Base-by-base conservation (phyloP, 2,888 invertebrate genomes). In the Epistrophe eligans region DNA sequence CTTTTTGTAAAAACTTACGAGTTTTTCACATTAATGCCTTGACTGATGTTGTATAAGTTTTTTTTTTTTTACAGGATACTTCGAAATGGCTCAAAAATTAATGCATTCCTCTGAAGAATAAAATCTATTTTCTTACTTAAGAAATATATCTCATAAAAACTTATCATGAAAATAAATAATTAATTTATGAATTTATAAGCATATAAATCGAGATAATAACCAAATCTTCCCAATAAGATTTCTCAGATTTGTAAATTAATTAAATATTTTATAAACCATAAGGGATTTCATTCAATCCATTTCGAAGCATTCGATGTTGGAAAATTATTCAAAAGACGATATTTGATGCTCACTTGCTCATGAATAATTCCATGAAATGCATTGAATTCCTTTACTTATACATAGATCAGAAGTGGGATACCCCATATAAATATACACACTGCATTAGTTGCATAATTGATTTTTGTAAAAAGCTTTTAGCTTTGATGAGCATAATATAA, bases 381-480 rank as follows among this genome's bases (percentile, higher is more conserved):
- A 48, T 24, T 28, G 19, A 73, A 13, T 50, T 60, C 48, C 50
- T 1, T n/a, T 5, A 71, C 70, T 50, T 57, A 15, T 28, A 15
- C 8, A 24, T 24, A 15, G 15, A 58, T 58, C 48, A 60, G 24
- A 50, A 15, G 38, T n/a, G 17, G 45, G 32, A 72, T 45, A 40
- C 35, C 45, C 50, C 43, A 70, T 38, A 40, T 43, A 58, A 13
- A 15, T 13, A 15, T 11, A 35, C 11, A 17, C 17, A 38, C 11
- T 62, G 9, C 60, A 71, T 71, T 62, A 52, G 50, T 32, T 62
- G 71, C 50, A 74, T 67, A 80, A 80, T 74, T 74, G 58, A 74
- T 48, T 80, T 80, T 38, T 50, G 48, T 58, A 43, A 67, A 74
- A 66, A 58, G 80, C 80, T 74, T 66, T 80, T 35, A 67, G 62